phyloP scores from a whole-genome alignment of 2,113 vertebrate genomes.

The Piaya cayana region DNA sequence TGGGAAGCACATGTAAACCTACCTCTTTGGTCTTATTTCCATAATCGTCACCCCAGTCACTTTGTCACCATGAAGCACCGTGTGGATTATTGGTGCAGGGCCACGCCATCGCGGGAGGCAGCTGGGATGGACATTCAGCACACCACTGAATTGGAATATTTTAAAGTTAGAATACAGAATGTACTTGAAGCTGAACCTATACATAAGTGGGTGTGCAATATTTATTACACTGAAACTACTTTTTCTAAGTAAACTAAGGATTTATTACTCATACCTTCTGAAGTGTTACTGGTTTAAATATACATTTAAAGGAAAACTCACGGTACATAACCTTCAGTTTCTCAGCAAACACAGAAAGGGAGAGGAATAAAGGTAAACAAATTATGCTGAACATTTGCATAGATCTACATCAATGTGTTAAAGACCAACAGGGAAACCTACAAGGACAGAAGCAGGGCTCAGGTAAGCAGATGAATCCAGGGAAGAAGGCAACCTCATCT shows the following conservation, averaged over 20 bases:
- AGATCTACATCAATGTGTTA: fast-evolving
- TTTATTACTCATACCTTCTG: neutral
- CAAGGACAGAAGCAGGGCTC: fast-evolving
- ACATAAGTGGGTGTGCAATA: fast-evolving
- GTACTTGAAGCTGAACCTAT: neutral
- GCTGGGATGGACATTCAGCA: constrained; percentile 95
- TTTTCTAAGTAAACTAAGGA: no score
- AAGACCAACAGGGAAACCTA: neutral
- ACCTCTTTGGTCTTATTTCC: constrained; percentile 92
- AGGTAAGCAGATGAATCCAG: neutral
- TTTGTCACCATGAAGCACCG: constrained; percentile 86
- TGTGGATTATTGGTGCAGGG: constrained; percentile 90
- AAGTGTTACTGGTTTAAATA: neutral
- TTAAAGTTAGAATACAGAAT: neutral
- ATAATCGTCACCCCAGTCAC: constrained; percentile 92
- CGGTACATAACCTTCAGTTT: neutral
- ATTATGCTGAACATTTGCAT: neutral
- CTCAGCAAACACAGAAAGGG: neutral
- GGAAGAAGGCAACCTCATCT: neutral
- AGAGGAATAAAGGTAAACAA: neutral
- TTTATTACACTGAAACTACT: neutral
- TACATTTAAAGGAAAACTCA: neutral
- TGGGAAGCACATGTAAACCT: neutral
- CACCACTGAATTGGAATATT: constrained; percentile 78
- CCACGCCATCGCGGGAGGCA: constrained; percentile 93